Evolutionary conservation across 2,888 invertebrate genomes (phyloP).

Genomic region (Hemicrepidius hirtus): DNA sequence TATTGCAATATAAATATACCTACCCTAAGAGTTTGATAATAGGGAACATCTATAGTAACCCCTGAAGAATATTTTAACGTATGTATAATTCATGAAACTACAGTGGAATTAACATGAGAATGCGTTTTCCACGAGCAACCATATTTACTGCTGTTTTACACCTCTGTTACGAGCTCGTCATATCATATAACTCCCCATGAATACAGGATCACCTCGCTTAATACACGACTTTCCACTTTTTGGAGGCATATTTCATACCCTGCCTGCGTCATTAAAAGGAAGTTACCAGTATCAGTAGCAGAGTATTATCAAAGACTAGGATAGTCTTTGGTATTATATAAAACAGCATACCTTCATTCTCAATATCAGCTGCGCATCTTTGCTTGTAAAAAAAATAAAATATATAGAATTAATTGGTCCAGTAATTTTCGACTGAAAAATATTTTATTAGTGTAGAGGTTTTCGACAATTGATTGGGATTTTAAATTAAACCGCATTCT

Average conservation of each 20-base stretch:
- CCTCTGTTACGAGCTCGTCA: constrained; percentile 67
- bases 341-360: neutral
- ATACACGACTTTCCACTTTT: constrained; percentile 68
- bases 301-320: too few species aligned
- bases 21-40: neutral
- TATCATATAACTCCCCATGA: constrained; percentile 68
- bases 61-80: constrained; percentile 41
- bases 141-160: constrained; percentile 69
- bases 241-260: constrained; percentile 62
- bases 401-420: too few species aligned
- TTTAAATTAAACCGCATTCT: too few species aligned
- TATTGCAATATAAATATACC: neutral
- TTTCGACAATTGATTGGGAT: too few species aligned
- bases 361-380: neutral
- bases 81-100: constrained; percentile 58
- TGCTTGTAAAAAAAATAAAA: neutral
- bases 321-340: too few species aligned
- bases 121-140: constrained; percentile 65
- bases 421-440: too few species aligned
- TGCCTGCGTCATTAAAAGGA: constrained; percentile 41
- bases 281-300: constrained; percentile 20
- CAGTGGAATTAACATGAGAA: constrained; percentile 65
- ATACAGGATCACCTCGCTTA: constrained; percentile 65
- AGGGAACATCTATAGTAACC: constrained; percentile 3
- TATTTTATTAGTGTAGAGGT: too few species aligned